Conservation (phyloP, 2,113 vertebrate genomes). For the Mobula hypostoma region DNA sequence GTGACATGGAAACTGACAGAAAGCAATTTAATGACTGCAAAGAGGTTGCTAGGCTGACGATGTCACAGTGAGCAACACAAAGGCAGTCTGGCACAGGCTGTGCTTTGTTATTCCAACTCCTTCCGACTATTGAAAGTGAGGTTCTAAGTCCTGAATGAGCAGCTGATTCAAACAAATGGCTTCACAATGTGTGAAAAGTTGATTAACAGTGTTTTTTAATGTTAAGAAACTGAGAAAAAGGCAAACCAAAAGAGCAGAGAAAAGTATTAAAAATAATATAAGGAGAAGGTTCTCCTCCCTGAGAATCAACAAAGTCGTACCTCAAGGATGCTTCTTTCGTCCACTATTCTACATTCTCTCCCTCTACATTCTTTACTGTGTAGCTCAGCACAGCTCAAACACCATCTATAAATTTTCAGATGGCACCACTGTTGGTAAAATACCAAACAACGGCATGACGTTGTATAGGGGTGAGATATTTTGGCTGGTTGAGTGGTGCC, state of each 20-base stretch:
- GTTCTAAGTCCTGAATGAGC: neutral
- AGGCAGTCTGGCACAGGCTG: neutral
- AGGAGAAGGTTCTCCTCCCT: too few species aligned
- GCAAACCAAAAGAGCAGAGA: neutral
- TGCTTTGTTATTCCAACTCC: neutral
- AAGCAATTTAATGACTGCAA: neutral
- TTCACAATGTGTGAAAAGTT: neutral
- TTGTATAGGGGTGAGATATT: too few species aligned
- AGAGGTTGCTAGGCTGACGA: constrained; percentile 25
- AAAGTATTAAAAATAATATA: neutral
- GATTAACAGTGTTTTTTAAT: neutral
- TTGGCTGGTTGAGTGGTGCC: too few species aligned
- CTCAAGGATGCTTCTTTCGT: too few species aligned
- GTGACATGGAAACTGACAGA: neutral
- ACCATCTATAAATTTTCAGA: too few species aligned
- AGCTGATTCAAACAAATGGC: neutral
- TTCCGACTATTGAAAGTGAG: neutral
- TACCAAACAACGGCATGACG: too few species aligned
- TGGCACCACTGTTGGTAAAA: too few species aligned
- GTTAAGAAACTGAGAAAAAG: neutral
- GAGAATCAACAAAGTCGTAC: too few species aligned
- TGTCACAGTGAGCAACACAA: constrained; percentile 17
- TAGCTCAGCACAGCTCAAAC: too few species aligned
- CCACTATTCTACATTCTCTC: too few species aligned
- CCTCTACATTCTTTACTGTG: too few species aligned